Evolutionary conservation across 2,797 vertebrate species (phyloP), one percentile per base, ranked within the genome.

Genomic region (Euphonia xanthogaster): DNA sequence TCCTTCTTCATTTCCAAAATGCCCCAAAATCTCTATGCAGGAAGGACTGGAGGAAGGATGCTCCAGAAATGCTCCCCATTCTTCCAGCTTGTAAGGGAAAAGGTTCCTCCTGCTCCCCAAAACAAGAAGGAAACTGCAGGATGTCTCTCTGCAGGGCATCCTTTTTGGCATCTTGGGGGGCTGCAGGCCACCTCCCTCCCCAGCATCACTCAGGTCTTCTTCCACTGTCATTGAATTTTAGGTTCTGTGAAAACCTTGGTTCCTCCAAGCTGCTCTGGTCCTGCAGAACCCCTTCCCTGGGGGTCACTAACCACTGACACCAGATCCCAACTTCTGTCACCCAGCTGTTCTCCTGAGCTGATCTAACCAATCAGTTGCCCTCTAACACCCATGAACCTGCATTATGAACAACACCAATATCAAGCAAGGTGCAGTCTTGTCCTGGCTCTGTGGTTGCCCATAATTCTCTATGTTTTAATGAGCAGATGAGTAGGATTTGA

Each of bases 391-490:
- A 48, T 44, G 19, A 53, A 65, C 48, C 76, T 82, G 79, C 55
- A 17, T 12, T 84, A 93, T 11, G 51, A 95, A 65, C 70, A 92
- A 82, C 84, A 86, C 42, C 6, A 80, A 62, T 3, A 16, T 22
- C 50, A 30, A 77, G 70, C 10, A 76, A 89, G 92, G 73, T 91
- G 57, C 57, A 81, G 89, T 81, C 76, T 88, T 58, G n/a, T 77
- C 61, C 85, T 79, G 86, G 81, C 90, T 66, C 53, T 67, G 57
- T 47, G 35, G 77, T 27, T 51, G 39, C 20, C 61, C 44, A 23
- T 37, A 94, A 97, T 54, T 91, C 88, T 81, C 72, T 27, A n/a
- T 5, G 8, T 66, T 84, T 66, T 90, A 90, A 89, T 28, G 47
- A 94, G 80, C 51, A 63, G 10, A 58, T 10, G 25, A 77, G 53